Percentiles rank a stretch among this genome's conserved stretches.
Conservation (phyloP, 1,140 invertebrate species). For the Neotoxoptera formosana region DNA sequence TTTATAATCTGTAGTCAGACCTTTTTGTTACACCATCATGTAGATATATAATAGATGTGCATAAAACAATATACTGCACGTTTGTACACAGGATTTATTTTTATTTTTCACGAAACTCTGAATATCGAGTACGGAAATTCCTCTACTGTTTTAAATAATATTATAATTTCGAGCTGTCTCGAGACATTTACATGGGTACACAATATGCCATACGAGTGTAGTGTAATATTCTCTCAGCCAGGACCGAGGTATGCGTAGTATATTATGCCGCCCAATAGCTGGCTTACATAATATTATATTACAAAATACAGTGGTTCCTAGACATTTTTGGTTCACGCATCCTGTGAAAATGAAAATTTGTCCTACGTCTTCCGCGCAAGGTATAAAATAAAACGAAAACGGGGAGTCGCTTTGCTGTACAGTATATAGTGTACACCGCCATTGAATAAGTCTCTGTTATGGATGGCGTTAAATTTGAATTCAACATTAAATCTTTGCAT, state of each 20-base stretch:
- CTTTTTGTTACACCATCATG: neutral
- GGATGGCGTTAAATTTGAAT: neutral
- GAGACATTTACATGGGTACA: neutral
- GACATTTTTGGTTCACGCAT: neutral
- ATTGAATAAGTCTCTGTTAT: neutral
- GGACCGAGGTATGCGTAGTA: no score
- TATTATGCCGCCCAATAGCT: neutral
- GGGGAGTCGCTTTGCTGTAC: neutral
- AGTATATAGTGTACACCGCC: neutral
- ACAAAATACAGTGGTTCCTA: neutral
- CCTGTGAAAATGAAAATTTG: neutral
- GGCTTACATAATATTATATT: neutral
- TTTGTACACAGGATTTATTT: neutral
- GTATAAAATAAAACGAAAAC: neutral
- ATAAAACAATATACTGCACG: neutral
- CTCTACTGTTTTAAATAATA: neutral
- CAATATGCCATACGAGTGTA: neutral
- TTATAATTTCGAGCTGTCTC: constrained; percentile 1
- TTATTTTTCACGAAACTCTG: neutral
- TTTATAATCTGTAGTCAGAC: no score
- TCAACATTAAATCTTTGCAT: neutral
- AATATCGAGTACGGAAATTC: neutral
- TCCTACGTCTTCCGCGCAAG: neutral
- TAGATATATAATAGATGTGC: neutral
- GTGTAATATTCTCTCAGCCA: neutral